Evolutionary conservation across 2,797 vertebrate genomes (phyloP).

Genomic region (Argyrosomus regius): DNA sequence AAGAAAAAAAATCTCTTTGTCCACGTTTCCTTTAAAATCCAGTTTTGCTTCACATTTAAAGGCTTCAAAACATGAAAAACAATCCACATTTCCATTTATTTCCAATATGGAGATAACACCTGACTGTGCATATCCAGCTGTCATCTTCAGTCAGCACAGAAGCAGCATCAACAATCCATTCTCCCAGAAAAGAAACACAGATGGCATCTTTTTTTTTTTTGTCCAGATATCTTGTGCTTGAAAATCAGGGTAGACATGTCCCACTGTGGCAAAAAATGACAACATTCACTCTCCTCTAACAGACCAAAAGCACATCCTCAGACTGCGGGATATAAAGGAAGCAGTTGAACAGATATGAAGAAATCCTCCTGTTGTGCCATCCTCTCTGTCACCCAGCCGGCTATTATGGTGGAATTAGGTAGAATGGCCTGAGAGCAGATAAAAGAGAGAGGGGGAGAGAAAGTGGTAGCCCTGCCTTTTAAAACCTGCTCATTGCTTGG

Average conservation of each 20-base stretch:
- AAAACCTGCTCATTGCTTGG: slow-evolving; percentile 64
- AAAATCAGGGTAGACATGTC: slow-evolving; percentile 15
- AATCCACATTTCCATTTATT: slow-evolving; percentile 12
- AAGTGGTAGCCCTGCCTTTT: slow-evolving; percentile 42
- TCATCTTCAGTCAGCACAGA: slow-evolving; percentile 12
- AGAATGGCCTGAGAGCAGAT: slow-evolving; percentile 47
- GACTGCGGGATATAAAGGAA: slow-evolving; percentile 3
- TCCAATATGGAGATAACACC: not conserved
- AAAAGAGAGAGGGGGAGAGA: slow-evolving; percentile 45
- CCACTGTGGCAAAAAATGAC: slow-evolving; percentile 19
- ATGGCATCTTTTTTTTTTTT: not conserved
- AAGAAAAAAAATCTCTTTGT: slow-evolving; percentile 3
- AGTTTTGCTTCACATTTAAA: not conserved
- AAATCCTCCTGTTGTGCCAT: slow-evolving; percentile 28
- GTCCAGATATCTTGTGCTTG: slow-evolving; percentile 4
- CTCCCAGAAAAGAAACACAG: not conserved
- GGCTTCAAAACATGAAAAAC: not conserved
- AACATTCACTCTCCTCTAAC: slow-evolving; percentile 9
- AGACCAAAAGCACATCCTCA: not conserved
- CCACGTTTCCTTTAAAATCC: not conserved
- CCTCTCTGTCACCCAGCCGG: slow-evolving; percentile 24
- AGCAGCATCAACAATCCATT: slow-evolving; percentile 8
- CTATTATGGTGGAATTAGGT: not conserved
- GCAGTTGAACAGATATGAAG: not conserved
- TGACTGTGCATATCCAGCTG: not conserved